Conservation (phyloP, 2,113 vertebrate genomes). For the Archilochus colubris region DNA sequence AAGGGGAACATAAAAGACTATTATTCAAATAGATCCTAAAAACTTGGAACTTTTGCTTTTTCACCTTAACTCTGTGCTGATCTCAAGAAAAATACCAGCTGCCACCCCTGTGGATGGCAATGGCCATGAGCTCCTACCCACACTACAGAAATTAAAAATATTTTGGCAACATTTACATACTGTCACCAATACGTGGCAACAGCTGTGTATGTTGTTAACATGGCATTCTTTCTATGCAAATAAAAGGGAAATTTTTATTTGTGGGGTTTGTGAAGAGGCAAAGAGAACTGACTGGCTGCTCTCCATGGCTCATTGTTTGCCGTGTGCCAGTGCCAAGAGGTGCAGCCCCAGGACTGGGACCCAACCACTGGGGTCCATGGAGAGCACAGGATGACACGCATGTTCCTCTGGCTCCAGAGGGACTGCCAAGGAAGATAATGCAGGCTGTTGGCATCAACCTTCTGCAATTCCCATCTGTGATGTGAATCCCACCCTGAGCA, state of each 20-base stretch:
- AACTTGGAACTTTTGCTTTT: background rate
- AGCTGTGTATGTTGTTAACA: accelerated
- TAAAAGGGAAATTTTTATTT: background rate
- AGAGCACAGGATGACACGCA: background rate
- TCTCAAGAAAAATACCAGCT: background rate
- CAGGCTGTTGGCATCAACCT: background rate
- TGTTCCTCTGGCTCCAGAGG: background rate
- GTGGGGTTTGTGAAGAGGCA: background rate
- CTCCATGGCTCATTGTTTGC: accelerated
- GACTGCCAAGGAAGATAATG: background rate
- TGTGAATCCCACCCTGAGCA: background rate
- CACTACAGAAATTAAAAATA: background rate
- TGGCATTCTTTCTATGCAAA: background rate
- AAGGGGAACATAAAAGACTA: accelerated
- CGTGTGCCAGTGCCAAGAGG: background rate
- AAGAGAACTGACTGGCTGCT: background rate
- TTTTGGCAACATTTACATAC: background rate
- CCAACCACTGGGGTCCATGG: accelerated
- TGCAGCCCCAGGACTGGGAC: background rate
- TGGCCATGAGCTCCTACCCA: too few relatives aligned
- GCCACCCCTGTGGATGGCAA: too few relatives aligned
- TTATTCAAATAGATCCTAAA: background rate
- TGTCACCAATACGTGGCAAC: background rate
- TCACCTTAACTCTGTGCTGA: background rate
- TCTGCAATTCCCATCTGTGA: slow-evolving; percentile 16